These are phyloP conservation scores for Microctonus hyperodae DNA, from an alignment of 2,888 invertebrate genomes.

Conservation along the genomic window DNA sequence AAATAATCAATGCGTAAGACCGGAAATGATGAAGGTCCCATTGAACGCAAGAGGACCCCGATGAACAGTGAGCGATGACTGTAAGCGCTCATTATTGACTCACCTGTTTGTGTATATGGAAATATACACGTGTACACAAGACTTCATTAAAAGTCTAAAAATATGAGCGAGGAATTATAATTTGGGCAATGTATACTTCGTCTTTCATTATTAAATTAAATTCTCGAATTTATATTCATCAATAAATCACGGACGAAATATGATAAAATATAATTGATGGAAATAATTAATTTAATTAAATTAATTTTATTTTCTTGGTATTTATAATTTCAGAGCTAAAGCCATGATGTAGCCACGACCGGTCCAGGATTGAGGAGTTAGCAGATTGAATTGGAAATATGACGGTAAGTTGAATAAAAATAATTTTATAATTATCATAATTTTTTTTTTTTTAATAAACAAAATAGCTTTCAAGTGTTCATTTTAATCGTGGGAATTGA, in stretches of 20 bases:
- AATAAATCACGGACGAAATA: conserved; percentile 12
- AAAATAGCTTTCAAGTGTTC: not conserved
- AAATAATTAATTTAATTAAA: conserved; percentile 4
- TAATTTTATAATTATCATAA: conserved; percentile 8
- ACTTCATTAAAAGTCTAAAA: conserved; percentile 8
- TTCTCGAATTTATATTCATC: too few species aligned
- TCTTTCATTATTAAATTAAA: conserved; percentile 12
- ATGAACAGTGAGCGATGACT: not conserved
- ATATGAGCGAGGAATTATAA: conserved; percentile 3
- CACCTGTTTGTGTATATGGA: conserved; percentile 13
- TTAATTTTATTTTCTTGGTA: conserved; percentile 12
- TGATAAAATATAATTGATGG: conserved; percentile 16
- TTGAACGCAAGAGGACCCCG: conserved; percentile 27
- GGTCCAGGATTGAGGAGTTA: conserved; percentile 39
- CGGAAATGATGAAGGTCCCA: conserved; percentile 49
- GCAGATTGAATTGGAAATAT: conserved; percentile 33
- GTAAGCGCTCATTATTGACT: conserved; percentile 20
- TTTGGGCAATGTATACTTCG: not conserved
- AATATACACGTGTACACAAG: not conserved
- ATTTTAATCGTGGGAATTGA: not conserved
- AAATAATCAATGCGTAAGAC: conserved; percentile 34
- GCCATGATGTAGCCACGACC: conserved; percentile 46
- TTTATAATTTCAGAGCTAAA: conserved; percentile 44
- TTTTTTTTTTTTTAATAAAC: not conserved
- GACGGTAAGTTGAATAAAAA: conserved; percentile 32